Evolutionary conservation across 1,140 invertebrate species (phyloP).

Genomic region (Littorina saxatilis): DNA sequence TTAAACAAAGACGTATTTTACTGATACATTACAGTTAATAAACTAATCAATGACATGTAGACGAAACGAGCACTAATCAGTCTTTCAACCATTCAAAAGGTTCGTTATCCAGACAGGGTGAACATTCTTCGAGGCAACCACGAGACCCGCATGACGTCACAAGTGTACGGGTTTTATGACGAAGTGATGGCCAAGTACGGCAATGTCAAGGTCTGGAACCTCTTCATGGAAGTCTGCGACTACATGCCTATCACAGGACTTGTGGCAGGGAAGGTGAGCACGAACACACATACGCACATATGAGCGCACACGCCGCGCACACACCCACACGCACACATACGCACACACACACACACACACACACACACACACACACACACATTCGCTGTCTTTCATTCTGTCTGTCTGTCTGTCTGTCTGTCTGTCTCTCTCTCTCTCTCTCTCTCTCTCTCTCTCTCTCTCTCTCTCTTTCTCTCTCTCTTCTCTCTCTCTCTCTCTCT

Average conservation of each 20-base stretch:
- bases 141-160: constrained; percentile 99
- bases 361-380: constrained; percentile 1
- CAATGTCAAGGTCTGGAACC: constrained; percentile 99
- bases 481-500: too few species aligned
- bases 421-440: too few species aligned
- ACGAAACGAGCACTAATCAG: too few species aligned
- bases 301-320: not conserved
- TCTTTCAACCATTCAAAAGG: too few species aligned
- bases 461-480: too few species aligned
- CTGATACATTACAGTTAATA: too few species aligned
- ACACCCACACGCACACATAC: constrained; percentile 2
- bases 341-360: constrained; percentile 12
- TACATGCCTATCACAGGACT: constrained; percentile 98
- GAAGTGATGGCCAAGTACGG: constrained; percentile 99
- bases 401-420: too few species aligned
- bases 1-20: too few species aligned
- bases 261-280: constrained; percentile 84
- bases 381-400: not conserved
- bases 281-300: not conserved
- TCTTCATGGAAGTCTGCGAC: constrained; percentile 99
- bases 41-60: too few species aligned
- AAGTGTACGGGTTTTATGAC: constrained; percentile 99
- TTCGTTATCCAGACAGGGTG: constrained; percentile 98
- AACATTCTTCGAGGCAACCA: constrained; percentile 99
- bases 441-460: too few species aligned